Evolutionary conservation across 2,888 invertebrate species (phyloP).

Genomic region (Dolichomitus sp.): DNA sequence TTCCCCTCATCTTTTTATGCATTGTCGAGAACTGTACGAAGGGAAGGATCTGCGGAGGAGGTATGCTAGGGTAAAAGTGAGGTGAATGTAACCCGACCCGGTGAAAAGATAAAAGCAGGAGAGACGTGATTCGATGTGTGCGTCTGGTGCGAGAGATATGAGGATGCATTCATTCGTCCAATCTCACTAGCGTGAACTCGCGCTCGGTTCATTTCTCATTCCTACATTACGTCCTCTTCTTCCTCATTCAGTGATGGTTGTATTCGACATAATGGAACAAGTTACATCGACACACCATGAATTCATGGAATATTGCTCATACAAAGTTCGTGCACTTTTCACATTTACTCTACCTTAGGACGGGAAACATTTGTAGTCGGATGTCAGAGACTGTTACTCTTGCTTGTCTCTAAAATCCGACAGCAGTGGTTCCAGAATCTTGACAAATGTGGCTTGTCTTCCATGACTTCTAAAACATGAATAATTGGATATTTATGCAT

Average conservation of each 20-base stretch:
- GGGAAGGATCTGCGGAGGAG: not conserved
- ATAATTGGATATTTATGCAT: too few relatives aligned
- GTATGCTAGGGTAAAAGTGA: slow-evolving; percentile 10
- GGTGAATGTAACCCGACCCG: slow-evolving; percentile 26
- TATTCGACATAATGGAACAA: slow-evolving; percentile 29
- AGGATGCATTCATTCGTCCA: slow-evolving; percentile 45
- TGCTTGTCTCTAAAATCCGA: not conserved
- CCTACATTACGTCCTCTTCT: slow-evolving; percentile 20
- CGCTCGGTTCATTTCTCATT: slow-evolving; percentile 12
- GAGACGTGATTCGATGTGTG: slow-evolving; percentile 2
- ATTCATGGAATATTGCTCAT: slow-evolving; percentile 16
- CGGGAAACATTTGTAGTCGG: not conserved
- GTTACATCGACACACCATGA: slow-evolving; percentile 23
- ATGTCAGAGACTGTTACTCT: slow-evolving; percentile 4
- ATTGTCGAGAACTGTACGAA: slow-evolving; percentile 17
- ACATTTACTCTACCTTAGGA: not conserved
- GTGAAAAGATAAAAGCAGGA: slow-evolving; percentile 29
- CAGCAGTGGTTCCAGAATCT: not conserved
- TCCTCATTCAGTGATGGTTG: slow-evolving; percentile 16
- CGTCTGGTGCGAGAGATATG: slow-evolving; percentile 44
- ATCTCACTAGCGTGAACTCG: slow-evolving; percentile 44
- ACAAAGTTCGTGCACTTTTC: slow-evolving; percentile 26
- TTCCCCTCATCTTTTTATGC: slow-evolving; percentile 15
- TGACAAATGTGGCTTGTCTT: too few relatives aligned
- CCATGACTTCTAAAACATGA: too few relatives aligned